phyloP scores from a whole-genome alignment of 1,140 invertebrate species.

The Cherax quadricarinatus region DNA sequence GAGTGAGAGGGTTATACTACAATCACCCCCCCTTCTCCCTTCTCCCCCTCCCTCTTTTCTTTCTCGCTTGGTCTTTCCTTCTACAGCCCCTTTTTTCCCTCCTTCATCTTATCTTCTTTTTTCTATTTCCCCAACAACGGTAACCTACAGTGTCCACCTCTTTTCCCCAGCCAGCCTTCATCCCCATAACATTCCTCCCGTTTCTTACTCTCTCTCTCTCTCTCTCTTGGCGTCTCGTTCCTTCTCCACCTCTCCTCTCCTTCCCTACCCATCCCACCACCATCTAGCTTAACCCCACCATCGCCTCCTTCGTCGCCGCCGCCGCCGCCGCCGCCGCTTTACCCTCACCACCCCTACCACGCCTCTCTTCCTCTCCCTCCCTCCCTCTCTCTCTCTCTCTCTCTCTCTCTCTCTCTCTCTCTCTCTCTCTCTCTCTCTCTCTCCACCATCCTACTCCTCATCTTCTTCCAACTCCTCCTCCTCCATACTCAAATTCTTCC shows the following conservation, averaged over 20 bases:
- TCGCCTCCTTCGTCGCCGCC: neutral
- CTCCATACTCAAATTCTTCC: no score
- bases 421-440: neutral
- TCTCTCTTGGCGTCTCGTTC: neutral
- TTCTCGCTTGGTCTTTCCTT: neutral
- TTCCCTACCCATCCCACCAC: neutral
- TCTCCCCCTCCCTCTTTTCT: neutral
- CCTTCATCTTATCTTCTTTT: neutral
- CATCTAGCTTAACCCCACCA: neutral
- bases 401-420: conserved; percentile 18
- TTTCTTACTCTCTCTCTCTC: conserved; percentile 1
- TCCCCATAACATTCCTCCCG: no score
- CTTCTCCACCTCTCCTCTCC: neutral
- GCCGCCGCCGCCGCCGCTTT: conserved; percentile 5
- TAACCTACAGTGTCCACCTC: neutral
- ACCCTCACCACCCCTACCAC: neutral
- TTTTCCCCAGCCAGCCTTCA: neutral
- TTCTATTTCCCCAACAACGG: neutral
- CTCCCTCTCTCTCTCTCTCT: neutral
- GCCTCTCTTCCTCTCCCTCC: neutral
- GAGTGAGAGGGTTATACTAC: conserved; percentile 41
- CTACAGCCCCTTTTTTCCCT: neutral
- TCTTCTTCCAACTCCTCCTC: neutral
- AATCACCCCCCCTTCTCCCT: neutral
- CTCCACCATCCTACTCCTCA: neutral